A percentile compares a stretch with the other conserved stretches of the same genome.
Evolutionary conservation across 2,113 vertebrate species (phyloP).

Genomic region (Mus pahari): DNA sequence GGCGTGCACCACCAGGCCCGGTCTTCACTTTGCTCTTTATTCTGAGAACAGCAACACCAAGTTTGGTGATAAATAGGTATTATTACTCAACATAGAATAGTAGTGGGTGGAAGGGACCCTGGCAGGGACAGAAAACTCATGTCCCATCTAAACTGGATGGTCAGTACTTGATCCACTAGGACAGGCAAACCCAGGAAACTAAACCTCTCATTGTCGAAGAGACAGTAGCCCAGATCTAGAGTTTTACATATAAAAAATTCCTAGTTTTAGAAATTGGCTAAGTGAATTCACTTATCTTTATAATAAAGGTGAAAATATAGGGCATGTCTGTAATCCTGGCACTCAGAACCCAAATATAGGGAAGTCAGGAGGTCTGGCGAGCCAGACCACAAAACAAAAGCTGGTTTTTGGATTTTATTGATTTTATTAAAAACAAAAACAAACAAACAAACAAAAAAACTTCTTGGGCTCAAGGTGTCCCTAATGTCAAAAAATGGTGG

Average conservation of each 20-base stretch:
- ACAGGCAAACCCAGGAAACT: not conserved
- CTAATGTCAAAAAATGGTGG: not conserved
- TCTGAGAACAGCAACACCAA: not conserved
- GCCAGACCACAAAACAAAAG: not conserved
- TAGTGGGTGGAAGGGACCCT: not conserved
- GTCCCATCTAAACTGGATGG: not conserved
- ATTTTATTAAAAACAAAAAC: not conserved
- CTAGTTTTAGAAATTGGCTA: slow-evolving; percentile 5
- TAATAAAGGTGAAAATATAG: not conserved
- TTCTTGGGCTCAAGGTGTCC: not conserved
- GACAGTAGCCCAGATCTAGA: slow-evolving; percentile 44
- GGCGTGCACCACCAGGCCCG: no score
- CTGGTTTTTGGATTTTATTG: no score
- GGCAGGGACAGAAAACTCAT: not conserved
- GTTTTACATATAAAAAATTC: not conserved
- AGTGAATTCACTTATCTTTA: not conserved
- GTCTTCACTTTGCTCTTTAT: slow-evolving; percentile 45
- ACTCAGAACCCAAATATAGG: not conserved
- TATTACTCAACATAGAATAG: not conserved
- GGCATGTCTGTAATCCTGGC: not conserved
- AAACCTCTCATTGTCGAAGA: slow-evolving; percentile 19
- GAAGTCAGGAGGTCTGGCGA: not conserved
- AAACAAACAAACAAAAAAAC: not conserved
- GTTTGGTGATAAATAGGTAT: not conserved
- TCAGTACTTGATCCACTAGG: not conserved